These are phyloP conservation scores for Euborellia annulipes DNA, from an alignment of 1,140 invertebrate species.

Conservation along the genomic window DNA sequence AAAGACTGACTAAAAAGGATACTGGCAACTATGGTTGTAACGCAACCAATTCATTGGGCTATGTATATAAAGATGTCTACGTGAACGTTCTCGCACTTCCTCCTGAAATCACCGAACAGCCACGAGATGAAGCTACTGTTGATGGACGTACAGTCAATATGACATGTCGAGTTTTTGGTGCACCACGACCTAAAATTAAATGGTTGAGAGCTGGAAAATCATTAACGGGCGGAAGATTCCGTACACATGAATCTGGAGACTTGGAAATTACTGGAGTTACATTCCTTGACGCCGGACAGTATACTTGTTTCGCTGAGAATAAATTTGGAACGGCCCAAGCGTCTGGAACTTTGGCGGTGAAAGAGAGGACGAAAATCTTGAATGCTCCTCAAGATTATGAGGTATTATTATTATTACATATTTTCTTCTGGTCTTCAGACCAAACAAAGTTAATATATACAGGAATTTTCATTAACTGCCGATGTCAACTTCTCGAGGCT, in stretches of 20 bases:
- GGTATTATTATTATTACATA: too few species aligned
- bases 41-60: constrained; percentile 93
- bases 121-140: constrained; percentile 61
- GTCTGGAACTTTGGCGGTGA: constrained; percentile 61
- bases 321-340: constrained; percentile 72
- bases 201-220: constrained; percentile 74
- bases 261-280: constrained; percentile 68
- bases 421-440: too few species aligned
- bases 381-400: constrained; percentile 80
- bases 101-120: constrained; percentile 76
- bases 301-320: constrained; percentile 83
- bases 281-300: constrained; percentile 73
- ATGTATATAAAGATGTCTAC: constrained; percentile 95
- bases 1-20: constrained; percentile 70
- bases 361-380: constrained; percentile 70
- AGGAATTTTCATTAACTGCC: too few species aligned
- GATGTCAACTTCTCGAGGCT: too few species aligned
- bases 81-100: constrained; percentile 88
- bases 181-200: constrained; percentile 84
- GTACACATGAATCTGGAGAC: constrained; percentile 57
- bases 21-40: constrained; percentile 98
- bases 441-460: too few species aligned
- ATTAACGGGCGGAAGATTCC: constrained; percentile 70
- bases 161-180: constrained; percentile 87
- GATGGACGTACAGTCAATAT: constrained; percentile 68